Evolutionary conservation across 2,888 invertebrate species (phyloP), one percentile per base, ranked within the genome.

Genomic region (Drosophila nr. fundita): DNA sequence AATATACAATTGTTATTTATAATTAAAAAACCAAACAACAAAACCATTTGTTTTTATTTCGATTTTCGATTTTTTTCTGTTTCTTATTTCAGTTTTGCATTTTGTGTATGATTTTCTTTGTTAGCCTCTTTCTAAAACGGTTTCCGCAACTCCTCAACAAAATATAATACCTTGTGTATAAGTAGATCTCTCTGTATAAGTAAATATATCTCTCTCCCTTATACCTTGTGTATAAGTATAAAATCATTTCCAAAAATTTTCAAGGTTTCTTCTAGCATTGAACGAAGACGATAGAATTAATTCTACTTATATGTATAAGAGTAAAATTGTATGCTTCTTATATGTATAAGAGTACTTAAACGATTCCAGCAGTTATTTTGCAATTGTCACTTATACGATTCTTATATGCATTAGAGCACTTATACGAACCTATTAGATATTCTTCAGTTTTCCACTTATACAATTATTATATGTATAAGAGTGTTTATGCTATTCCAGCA

Each of bases 1-100:
- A 91, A 92, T 92, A 91, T 91, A 91, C 86, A 92, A 91, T 91
- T 92, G 91, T 91, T 91, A 91, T 91, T 91, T 92, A 91, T 91
- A 91, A 92, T 92, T 91, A 91, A 91, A 91, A 92, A 91, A 81
- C 83, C 80, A 83, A 87, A 84, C 83, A 80, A 81, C 74, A 73
- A 82, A 70, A 57, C 21, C 61, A 62, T 75, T 90, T 83, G 86
- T 91, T 87, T 87, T 90, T 69, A 80, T 80, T 86, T 83, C 18
- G 18, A 38, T 38, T 45, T 45, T 8, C 21, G 72, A 67, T 78
- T 91, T 85, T 70, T 67, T 90, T 83, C 71, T 21, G 4, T 53
- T 65, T 58, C 60, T 24, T 1, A 36, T 40, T 57, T 53, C 18
- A 57, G 55, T 62, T 71, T 68, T 15, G 36, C 21, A 57, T 18